These are phyloP conservation scores for Leptocoma aspasia DNA, from an alignment of 2,113 vertebrate species.

Conservation along the genomic window DNA sequence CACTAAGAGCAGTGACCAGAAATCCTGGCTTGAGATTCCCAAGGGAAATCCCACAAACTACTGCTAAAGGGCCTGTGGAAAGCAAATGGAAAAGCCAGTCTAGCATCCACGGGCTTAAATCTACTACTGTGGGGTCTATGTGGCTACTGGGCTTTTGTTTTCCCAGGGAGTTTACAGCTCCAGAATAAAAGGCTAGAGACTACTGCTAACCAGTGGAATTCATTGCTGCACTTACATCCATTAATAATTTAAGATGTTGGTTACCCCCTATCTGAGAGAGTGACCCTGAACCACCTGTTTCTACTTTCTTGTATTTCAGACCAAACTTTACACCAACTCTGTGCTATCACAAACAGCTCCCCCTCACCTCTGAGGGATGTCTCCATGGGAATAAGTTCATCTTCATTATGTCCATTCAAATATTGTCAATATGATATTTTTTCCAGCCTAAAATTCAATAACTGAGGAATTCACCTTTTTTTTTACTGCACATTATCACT, in stretches of 20 bases:
- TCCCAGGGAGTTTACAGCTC: background rate
- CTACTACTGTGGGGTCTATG: background rate
- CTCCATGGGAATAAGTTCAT: background rate
- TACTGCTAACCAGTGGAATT: background rate
- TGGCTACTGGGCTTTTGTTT: background rate
- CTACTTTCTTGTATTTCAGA: background rate
- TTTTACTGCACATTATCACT: background rate
- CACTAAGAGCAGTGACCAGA: background rate
- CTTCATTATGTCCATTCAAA: background rate
- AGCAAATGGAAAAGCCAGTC: background rate
- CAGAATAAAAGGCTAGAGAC: background rate
- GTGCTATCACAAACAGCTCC: background rate
- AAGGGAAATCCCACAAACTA: background rate
- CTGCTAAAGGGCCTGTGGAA: background rate
- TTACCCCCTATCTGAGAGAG: background rate
- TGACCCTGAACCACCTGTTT: background rate
- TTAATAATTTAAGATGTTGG: background rate
- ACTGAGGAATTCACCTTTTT: background rate
- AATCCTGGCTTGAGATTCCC: background rate
- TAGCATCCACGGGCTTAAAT: background rate
- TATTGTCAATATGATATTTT: background rate
- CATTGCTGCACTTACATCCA: background rate
- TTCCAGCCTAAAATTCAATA: background rate
- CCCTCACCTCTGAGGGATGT: background rate
- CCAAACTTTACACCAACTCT: background rate